Base-by-base conservation (phyloP, 1,140 invertebrate genomes). In the Patella vulgata region DNA sequence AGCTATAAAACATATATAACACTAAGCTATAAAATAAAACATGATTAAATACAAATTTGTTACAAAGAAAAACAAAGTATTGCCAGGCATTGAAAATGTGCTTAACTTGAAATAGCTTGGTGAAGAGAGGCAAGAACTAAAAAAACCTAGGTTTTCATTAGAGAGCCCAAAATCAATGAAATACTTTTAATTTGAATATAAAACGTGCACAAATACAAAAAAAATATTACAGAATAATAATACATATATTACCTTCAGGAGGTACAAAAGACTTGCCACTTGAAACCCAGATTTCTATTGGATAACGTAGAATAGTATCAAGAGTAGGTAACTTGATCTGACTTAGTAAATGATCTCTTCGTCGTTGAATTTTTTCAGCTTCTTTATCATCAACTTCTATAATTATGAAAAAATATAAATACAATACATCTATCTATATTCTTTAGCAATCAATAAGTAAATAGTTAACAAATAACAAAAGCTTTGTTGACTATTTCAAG, bases 261-360 rank as follows among this genome's bases (percentile, higher is more conserved):
- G 77, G 61, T n/a, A 80, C 68, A 70, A 85, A 85, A 9, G 67
- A 57, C 58, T 82, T 81, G 8, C 81, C 82, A 61, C 71, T 77
- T 12, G 83, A 85, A 0, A 81, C 78, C 82, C 82, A 85, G 8
- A 84, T 73, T 66, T 85, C 83, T 51, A 85, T 77, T 4, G 83
- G 83, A 60, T 79, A 82, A 36, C 77, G 64, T 0, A 84, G 73
- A 19, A 84, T 81, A n/a, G 69, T 62, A 19, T 82, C 81, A 11
- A 77, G 33, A 3, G 79, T 64, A 11, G 82, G 81, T 17, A 77
- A 47, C 21, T 70, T 62, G 12, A 82, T 64, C 43, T 75, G 66
- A 57, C 63, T 73, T 14, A 79, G 64, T 17, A 81, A 56, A 46
- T 68, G 43, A 9, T 80, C 72, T 39, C 73, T 59, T 56, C 74